phyloP scores from a whole-genome alignment of 2,113 vertebrate species.

The Tapirus terrestris region DNA sequence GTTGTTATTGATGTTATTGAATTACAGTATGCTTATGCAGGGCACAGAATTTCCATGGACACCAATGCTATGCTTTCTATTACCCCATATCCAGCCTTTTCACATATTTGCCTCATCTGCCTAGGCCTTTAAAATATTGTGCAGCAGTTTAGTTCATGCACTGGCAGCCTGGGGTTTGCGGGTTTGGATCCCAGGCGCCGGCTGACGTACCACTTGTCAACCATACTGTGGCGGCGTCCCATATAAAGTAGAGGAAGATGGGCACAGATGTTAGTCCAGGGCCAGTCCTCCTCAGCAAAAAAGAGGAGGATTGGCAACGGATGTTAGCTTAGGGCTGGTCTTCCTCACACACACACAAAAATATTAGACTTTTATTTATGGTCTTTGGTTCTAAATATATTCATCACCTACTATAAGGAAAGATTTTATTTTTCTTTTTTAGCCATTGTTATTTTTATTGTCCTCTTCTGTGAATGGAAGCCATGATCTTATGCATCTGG shows the following conservation, averaged over 20 bases:
- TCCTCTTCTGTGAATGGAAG: background rate
- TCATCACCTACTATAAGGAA: background rate
- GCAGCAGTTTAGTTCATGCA: too few relatives aligned
- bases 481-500: background rate
- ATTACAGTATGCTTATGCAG: background rate
- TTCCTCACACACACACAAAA: too few relatives aligned
- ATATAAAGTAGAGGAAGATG: too few relatives aligned
- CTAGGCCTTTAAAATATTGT: background rate
- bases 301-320: too few relatives aligned
- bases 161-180: too few relatives aligned
- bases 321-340: too few relatives aligned
- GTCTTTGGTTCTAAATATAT: constrained; percentile 6
- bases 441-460: background rate
- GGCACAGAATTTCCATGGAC: background rate
- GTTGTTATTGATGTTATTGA: background rate
- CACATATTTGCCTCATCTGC: background rate
- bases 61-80: background rate
- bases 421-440: background rate
- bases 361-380: background rate
- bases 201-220: too few relatives aligned
- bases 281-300: too few relatives aligned
- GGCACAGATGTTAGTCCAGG: too few relatives aligned
- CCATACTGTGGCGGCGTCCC: too few relatives aligned
- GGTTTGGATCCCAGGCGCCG: too few relatives aligned
- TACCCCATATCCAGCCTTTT: background rate